A percentile compares a stretch with the other conserved stretches of the same genome.
Evolutionary conservation across 1,140 invertebrate genomes (phyloP).

Genomic region (Dendroctonus ponderosae): DNA sequence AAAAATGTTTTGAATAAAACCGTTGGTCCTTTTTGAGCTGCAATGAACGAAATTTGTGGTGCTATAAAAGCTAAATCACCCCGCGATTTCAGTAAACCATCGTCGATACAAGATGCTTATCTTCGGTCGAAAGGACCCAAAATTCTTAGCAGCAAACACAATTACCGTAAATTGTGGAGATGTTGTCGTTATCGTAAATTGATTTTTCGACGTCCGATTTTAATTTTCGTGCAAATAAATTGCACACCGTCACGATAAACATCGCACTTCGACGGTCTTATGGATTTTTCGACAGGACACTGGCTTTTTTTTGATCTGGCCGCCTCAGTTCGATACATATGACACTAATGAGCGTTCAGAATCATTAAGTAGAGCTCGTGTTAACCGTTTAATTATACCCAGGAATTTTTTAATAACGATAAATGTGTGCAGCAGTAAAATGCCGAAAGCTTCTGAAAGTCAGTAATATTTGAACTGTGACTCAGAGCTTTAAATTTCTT

Average conservation of each 20-base stretch:
- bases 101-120: constrained; percentile 27
- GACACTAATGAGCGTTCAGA: constrained; percentile 15
- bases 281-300: constrained; percentile 18
- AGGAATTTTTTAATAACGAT: neutral
- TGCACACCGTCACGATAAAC: constrained; percentile 32
- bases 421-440: too few species aligned
- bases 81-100: constrained; percentile 22
- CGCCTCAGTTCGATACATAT: constrained; percentile 2
- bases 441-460: too few species aligned
- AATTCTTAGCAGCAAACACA: constrained; percentile 38
- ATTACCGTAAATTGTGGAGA: constrained; percentile 40
- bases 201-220: constrained; percentile 42
- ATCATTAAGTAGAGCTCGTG: constrained; percentile 5
- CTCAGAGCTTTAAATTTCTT: too few species aligned
- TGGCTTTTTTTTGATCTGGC: constrained; percentile 11
- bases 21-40: too few species aligned
- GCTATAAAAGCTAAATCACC: constrained; percentile 7
- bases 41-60: neutral
- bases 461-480: too few species aligned
- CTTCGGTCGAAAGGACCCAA: constrained; percentile 29
- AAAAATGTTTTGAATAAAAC: too few species aligned
- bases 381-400: constrained; percentile 16
- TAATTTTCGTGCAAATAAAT: constrained; percentile 41
- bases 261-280: constrained; percentile 18
- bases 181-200: constrained; percentile 40